phyloP scores from a whole-genome alignment of 2,797 vertebrate genomes.

The Pristis pectinata region DNA sequence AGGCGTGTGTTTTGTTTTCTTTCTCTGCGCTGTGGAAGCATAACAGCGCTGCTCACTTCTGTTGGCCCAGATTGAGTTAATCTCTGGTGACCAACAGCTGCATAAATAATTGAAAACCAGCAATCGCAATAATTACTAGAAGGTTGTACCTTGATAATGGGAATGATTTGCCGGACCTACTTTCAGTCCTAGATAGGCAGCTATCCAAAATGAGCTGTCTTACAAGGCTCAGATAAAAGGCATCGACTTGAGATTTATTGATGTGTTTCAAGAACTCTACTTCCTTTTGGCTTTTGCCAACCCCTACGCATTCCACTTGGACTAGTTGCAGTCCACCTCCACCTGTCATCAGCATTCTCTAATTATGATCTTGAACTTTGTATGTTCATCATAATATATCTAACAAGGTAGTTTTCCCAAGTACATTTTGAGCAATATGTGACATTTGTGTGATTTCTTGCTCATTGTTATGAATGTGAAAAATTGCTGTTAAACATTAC shows the following conservation, averaged over 20 bases:
- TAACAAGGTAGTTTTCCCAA: not conserved
- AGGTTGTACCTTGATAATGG: constrained; percentile 80
- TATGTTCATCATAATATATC: constrained; percentile 26
- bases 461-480: constrained; percentile 1
- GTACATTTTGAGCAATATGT: not conserved
- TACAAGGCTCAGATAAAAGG: constrained; percentile 61
- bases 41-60: constrained; percentile 85
- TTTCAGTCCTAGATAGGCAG: constrained; percentile 56
- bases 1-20: constrained; percentile 85
- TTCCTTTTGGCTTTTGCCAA: constrained; percentile 67
- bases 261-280: constrained; percentile 64
- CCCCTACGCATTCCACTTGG: constrained; percentile 61
- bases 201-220: constrained; percentile 66
- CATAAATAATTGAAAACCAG: constrained; percentile 64
- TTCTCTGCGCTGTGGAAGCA: constrained; percentile 96
- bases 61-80: constrained; percentile 73
- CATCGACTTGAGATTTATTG: constrained; percentile 41
- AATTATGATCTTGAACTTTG: constrained; percentile 30
- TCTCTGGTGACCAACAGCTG: constrained; percentile 81
- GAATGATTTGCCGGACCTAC: constrained; percentile 86
- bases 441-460: not conserved
- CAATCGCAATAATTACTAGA: constrained; percentile 36
- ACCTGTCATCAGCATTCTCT: constrained; percentile 41
- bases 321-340: constrained; percentile 56
- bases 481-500: not conserved